phyloP scores from a whole-genome alignment of 2,888 invertebrate species.

The Harpalus rufipes region DNA sequence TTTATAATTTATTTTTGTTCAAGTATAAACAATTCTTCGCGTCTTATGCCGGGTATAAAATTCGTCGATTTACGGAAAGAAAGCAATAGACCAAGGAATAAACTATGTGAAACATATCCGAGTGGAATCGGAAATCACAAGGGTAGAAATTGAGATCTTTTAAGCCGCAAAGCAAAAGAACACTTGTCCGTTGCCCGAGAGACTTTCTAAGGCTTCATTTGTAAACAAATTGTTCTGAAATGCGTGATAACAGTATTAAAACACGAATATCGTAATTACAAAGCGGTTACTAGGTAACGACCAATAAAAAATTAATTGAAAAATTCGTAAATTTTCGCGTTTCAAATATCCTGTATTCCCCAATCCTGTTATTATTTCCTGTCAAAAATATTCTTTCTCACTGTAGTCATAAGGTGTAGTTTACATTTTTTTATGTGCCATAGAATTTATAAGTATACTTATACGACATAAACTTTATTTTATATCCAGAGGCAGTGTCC shows the following conservation, averaged over 20 bases:
- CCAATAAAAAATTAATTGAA: constrained; percentile 24
- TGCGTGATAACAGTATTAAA: constrained; percentile 15
- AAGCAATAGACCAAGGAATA: constrained; percentile 3
- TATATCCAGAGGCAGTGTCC: constrained; percentile 17
- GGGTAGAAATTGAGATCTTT: constrained; percentile 29
- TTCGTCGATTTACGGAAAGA: constrained; percentile 17
- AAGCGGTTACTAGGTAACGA: constrained; percentile 11
- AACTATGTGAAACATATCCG: constrained; percentile 17
- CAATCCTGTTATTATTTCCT: not conserved
- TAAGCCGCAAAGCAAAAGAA: constrained; percentile 5
- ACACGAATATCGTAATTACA: constrained; percentile 38
- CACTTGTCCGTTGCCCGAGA: not conserved
- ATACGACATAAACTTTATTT: constrained; percentile 24
- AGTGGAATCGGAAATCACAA: constrained; percentile 24
- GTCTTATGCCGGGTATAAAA: not conserved
- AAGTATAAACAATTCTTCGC: not conserved
- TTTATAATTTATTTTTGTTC: constrained; percentile 26
- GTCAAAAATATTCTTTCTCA: constrained; percentile 12
- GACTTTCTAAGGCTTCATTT: constrained; percentile 16
- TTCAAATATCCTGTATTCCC: not conserved
- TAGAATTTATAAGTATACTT: constrained; percentile 30
- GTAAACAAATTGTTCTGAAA: constrained; percentile 42
- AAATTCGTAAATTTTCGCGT: constrained; percentile 17
- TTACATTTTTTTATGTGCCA: constrained; percentile 26
- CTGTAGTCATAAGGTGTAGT: constrained; percentile 16